Evolutionary conservation across 2,113 vertebrate species (phyloP).

Genomic region (Hydrolagus affinis): DNA sequence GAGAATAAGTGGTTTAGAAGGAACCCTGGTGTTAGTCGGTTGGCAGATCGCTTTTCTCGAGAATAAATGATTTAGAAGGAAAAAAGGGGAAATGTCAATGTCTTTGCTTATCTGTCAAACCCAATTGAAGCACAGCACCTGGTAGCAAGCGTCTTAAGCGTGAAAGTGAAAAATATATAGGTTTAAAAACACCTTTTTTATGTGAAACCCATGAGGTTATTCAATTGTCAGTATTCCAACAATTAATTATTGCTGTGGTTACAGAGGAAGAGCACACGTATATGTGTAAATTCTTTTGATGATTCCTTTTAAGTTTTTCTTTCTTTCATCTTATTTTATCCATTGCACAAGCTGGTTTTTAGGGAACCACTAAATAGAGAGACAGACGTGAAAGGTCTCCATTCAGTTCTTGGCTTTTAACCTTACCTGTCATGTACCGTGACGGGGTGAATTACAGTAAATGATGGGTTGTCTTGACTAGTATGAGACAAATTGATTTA

Average conservation of each 20-base stretch:
- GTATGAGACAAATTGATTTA: slow-evolving; percentile 70
- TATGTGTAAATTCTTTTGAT: neutral
- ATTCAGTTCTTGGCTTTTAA: slow-evolving; percentile 62
- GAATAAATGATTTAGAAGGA: neutral
- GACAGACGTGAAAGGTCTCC: slow-evolving; percentile 58
- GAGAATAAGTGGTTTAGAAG: too few species aligned
- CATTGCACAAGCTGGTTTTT: slow-evolving; percentile 38
- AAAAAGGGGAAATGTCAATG: neutral
- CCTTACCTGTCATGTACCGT: slow-evolving; percentile 76
- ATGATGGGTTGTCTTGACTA: slow-evolving; percentile 71
- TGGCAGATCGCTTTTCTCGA: too few species aligned
- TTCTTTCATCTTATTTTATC: neutral
- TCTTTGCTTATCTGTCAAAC: neutral
- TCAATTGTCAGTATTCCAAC: neutral
- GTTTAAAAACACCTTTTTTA: neutral
- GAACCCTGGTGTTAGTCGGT: too few species aligned
- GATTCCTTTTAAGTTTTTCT: neutral
- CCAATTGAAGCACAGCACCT: neutral
- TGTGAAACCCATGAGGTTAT: neutral
- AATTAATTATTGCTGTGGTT: neutral
- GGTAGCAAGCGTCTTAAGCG: neutral
- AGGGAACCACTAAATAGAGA: slow-evolving; percentile 50
- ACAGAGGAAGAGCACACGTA: too few species aligned
- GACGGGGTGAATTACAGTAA: slow-evolving; percentile 78
- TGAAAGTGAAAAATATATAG: neutral